Evolutionary conservation across 2,113 vertebrate species (phyloP).

Genomic region (Gadus chalcogrammus): DNA sequence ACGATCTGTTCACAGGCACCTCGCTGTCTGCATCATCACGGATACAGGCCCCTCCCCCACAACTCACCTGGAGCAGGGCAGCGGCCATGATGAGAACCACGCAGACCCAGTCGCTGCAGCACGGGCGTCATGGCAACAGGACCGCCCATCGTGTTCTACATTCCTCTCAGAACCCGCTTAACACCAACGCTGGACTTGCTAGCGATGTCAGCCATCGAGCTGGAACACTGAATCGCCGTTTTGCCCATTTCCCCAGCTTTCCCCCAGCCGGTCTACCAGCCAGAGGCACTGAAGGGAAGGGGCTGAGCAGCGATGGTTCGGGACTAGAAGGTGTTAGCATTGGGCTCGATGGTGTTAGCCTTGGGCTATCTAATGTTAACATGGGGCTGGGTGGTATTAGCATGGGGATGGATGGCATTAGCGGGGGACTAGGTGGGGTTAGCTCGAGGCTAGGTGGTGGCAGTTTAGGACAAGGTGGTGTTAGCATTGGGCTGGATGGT

Average conservation of each 20-base stretch:
- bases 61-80: constrained; percentile 40
- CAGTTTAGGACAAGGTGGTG: too few relatives aligned
- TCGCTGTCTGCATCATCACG: background rate
- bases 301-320: too few relatives aligned
- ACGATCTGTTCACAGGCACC: too few relatives aligned
- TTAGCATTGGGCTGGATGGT: background rate
- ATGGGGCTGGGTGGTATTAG: background rate
- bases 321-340: too few relatives aligned
- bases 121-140: background rate
- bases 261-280: too few relatives aligned
- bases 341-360: too few relatives aligned
- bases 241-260: too few relatives aligned
- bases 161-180: background rate
- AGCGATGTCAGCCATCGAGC: too few relatives aligned
- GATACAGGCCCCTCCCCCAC: constrained; percentile 14
- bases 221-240: too few relatives aligned
- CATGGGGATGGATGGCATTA: background rate
- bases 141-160: background rate
- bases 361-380: too few relatives aligned
- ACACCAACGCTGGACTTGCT: background rate
- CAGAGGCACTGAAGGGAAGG: too few relatives aligned
- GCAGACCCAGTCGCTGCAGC: constrained; percentile 31
- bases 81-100: constrained; percentile 24
- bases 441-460: background rate
- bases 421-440: background rate